Base-by-base conservation (phyloP, 2,113 vertebrate species). In the Tamias sibiricus region DNA sequence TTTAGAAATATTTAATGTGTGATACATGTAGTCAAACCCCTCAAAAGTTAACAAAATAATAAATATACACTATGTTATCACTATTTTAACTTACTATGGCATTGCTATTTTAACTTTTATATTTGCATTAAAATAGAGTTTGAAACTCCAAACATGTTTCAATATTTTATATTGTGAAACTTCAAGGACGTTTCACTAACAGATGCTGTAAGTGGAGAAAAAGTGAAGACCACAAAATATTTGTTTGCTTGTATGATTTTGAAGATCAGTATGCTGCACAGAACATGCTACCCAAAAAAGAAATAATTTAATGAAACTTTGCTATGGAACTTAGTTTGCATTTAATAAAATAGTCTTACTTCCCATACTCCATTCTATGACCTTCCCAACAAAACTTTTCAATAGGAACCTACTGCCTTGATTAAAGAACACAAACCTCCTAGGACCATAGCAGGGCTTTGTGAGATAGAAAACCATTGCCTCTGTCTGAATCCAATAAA, bases 401-500 rank as follows among this genome's bases (percentile, higher is more conserved):
- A 95, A 69, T 92, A 62, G 81, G 93, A 97, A 96, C 84, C 71
- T 94, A 95, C 93, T 98, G 87, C 97, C 98, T 94, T 98, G 96
- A 97, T 98, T 98, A 98, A 85, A 97, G 93, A 97, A 98, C 91
- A 95, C 64, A 97, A 98, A 90, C 94, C 97, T 98, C 96, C 82
- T 95, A 98, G 97, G 97, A 98, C 81, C 64, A 82, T 16, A 68
- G 95, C 79, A 97, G 49, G 69, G 96, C 86, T 98, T 98, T 95
- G 91, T 98, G 95, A 97, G 96, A 98, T 95, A 98, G 94, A 98
- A 98, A 98, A 98, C 88, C 91, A 87, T 95, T 96, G 95, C 95
- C 95, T 98, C n/a, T 37, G 81, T 97, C 97, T 94, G 94, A 98
- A 98, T 97, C 95, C 97, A 98, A 98, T 98, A 97, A 98, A 98